phyloP scores from a whole-genome alignment of 2,888 invertebrate genomes.

The Rhagonycha fulva region DNA sequence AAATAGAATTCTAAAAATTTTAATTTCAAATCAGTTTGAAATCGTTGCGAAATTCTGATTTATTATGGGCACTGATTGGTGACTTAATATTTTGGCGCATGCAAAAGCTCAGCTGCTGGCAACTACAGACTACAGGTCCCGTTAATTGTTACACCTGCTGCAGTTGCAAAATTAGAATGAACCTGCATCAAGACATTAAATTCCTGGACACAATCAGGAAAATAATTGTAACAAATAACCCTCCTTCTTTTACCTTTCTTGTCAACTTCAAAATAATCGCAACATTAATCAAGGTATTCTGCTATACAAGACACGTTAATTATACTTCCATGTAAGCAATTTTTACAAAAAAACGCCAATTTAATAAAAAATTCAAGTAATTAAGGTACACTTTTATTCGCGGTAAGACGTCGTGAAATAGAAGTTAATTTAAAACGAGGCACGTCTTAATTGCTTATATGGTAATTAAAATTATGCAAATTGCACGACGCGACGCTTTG shows the following conservation, averaged over 20 bases:
- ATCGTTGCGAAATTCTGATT: neutral
- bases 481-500: neutral
- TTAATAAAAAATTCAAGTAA: neutral
- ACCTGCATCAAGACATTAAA: neutral
- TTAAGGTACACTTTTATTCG: neutral
- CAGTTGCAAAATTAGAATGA: neutral
- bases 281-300: neutral
- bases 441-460: neutral
- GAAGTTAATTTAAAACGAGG: neutral
- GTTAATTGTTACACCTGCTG: constrained; percentile 49
- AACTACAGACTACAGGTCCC: constrained; percentile 49
- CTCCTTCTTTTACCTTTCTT: neutral
- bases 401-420: neutral
- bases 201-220: neutral
- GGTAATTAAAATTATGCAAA: neutral
- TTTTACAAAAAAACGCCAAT: neutral
- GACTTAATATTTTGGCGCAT: constrained; percentile 31
- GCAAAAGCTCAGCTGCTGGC: constrained; percentile 46
- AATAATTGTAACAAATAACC: neutral
- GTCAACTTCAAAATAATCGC: neutral
- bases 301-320: neutral
- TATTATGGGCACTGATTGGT: neutral
- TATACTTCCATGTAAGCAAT: neutral
- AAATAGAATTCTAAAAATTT: neutral
- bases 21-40: neutral